phyloP scores from a whole-genome alignment of 2,888 invertebrate genomes.

The Urechis unicinctus region DNA sequence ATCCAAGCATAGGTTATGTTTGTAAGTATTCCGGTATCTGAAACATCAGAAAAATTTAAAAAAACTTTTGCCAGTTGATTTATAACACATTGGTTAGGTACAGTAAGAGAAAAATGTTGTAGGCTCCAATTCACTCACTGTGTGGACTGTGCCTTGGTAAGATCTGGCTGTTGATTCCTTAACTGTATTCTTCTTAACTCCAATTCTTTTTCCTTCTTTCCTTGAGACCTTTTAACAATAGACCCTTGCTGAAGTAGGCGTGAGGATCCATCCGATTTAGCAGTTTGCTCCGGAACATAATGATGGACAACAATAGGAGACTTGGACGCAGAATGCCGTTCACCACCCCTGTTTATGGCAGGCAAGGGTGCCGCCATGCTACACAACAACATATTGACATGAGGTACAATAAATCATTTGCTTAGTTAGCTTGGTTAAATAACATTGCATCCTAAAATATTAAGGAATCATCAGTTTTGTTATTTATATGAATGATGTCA shows the following conservation, averaged over 20 bases:
- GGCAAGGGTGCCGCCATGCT: conserved; percentile 13
- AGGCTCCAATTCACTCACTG: conserved; percentile 3
- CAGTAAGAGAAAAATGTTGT: neutral
- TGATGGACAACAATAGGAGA: too few species aligned
- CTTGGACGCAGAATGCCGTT: neutral
- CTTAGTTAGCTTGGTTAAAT: too few species aligned
- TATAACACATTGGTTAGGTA: neutral
- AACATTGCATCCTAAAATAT: too few species aligned
- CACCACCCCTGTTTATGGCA: conserved; percentile 5
- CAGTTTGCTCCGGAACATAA: too few species aligned
- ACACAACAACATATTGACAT: too few species aligned
- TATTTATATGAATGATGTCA: too few species aligned
- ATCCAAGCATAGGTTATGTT: conserved; percentile 47
- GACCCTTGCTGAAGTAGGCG: too few species aligned
- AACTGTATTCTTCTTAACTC: conserved; percentile 1
- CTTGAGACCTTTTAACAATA: conserved; percentile 7
- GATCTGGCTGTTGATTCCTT: conserved; percentile 10
- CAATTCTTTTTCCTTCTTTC: conserved; percentile 11
- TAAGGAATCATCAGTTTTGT: too few species aligned
- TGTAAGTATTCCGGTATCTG: conserved; percentile 42
- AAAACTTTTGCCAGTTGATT: neutral
- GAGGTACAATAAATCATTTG: too few species aligned
- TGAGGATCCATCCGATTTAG: too few species aligned
- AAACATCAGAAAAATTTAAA: neutral
- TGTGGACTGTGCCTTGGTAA: conserved; percentile 9